These are phyloP conservation scores for Escarpia spicata DNA, from an alignment of 2,888 invertebrate genomes.

Conservation along the genomic window DNA sequence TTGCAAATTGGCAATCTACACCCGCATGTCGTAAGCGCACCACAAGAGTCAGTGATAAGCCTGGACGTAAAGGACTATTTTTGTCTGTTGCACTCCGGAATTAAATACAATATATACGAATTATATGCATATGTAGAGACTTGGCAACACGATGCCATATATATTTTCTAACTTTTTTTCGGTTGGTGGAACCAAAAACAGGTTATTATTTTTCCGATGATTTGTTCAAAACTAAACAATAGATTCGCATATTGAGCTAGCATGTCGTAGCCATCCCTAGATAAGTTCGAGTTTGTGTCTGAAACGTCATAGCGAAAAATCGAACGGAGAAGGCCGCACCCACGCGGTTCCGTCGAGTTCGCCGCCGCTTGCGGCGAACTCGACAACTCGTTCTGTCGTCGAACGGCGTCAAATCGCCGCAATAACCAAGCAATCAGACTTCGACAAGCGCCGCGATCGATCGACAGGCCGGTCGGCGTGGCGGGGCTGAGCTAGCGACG, in stretches of 20 bases:
- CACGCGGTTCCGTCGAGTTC: background rate
- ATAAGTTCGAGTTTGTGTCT: background rate
- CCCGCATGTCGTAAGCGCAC: too few species aligned
- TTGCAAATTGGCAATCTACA: too few species aligned
- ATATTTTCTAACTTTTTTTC: background rate
- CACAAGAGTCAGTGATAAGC: too few species aligned
- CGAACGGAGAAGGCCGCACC: too few species aligned
- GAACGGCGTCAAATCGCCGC: constrained; percentile 17
- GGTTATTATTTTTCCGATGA: background rate
- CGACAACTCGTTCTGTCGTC: background rate
- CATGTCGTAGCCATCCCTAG: background rate
- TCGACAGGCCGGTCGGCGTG: background rate
- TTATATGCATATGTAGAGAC: background rate
- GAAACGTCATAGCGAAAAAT: background rate
- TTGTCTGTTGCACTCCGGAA: too few species aligned
- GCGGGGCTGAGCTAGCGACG: background rate
- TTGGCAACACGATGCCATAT: background rate
- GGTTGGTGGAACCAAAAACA: background rate
- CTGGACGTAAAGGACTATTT: too few species aligned
- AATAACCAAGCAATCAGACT: constrained; percentile 14
- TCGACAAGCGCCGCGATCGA: constrained; percentile 17
- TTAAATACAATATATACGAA: too few species aligned
- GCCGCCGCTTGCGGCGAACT: background rate
- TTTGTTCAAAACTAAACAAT: background rate
- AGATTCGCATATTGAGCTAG: background rate